phyloP scores from a whole-genome alignment of 2,888 invertebrate species.

The Netelia virgata region DNA sequence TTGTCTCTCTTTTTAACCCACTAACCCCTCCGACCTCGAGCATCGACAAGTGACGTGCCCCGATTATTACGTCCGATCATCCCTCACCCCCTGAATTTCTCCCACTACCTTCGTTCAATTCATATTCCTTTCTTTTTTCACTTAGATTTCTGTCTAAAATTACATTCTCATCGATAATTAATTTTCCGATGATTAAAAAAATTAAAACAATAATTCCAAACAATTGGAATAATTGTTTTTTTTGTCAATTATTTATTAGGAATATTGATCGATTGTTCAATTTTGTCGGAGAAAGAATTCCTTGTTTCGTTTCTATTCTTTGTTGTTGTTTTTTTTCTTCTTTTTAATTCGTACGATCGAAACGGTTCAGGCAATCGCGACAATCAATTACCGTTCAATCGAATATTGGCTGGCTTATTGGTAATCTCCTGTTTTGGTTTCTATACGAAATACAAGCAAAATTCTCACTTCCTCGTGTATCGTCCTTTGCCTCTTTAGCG shows the following conservation, averaged over 20 bases:
- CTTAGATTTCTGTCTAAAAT: no score
- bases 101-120: neutral
- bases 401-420: conserved; percentile 60
- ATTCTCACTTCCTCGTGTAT: neutral
- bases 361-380: conserved; percentile 5
- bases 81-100: neutral
- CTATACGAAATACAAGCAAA: conserved; percentile 23
- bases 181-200: no score
- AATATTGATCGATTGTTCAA: no score
- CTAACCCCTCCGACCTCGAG: conserved; percentile 42
- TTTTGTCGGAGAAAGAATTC: neutral
- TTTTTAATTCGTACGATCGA: conserved; percentile 9
- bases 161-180: no score
- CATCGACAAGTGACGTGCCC: conserved; percentile 42
- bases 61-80: neutral
- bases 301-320: neutral
- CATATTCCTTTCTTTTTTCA: neutral
- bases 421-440: conserved; percentile 56
- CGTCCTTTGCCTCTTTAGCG: conserved; percentile 48
- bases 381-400: conserved; percentile 54
- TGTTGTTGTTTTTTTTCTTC: neutral
- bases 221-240: no score
- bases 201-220: no score
- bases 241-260: no score
- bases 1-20: conserved; percentile 29